Evolutionary conservation across 2,797 vertebrate genomes (phyloP).

Genomic region (Scolopax rusticola): DNA sequence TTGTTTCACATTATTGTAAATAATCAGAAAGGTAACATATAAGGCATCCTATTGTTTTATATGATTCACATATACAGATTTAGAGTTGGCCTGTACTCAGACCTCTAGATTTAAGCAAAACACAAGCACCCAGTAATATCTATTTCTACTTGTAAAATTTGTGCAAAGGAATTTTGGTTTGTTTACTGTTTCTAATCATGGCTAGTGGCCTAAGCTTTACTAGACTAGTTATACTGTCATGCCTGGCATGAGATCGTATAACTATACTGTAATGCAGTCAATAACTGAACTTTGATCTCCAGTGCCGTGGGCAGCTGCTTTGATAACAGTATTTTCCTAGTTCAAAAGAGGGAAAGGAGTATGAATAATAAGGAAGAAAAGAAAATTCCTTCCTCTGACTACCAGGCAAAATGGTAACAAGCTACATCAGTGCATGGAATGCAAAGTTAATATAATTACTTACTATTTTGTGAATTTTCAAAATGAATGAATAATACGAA

Average conservation of each 20-base stretch:
- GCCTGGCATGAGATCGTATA: not conserved
- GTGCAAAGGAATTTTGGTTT: not conserved
- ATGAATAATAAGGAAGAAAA: not conserved
- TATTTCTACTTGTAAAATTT: not conserved
- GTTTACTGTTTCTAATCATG: not conserved
- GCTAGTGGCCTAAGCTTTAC: not conserved
- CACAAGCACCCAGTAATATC: fast-evolving
- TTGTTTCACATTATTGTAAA: not conserved
- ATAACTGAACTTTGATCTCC: not conserved
- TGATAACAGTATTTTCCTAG: not conserved
- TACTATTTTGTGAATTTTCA: not conserved
- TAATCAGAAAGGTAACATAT: not conserved
- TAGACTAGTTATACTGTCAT: not conserved
- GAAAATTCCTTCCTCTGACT: not conserved
- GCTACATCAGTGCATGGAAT: not conserved
- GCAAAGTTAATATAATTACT: not conserved
- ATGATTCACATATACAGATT: fast-evolving
- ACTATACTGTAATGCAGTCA: not conserved
- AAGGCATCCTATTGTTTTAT: not conserved
- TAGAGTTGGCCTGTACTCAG: not conserved
- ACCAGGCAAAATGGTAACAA: not conserved
- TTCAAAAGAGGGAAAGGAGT: not conserved
- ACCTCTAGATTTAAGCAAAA: not conserved
- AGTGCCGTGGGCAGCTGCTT: not conserved
- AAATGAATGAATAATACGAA: not conserved